Conservation (phyloP, 2,113 vertebrate genomes). For the Gymnobelideus leadbeateri region DNA sequence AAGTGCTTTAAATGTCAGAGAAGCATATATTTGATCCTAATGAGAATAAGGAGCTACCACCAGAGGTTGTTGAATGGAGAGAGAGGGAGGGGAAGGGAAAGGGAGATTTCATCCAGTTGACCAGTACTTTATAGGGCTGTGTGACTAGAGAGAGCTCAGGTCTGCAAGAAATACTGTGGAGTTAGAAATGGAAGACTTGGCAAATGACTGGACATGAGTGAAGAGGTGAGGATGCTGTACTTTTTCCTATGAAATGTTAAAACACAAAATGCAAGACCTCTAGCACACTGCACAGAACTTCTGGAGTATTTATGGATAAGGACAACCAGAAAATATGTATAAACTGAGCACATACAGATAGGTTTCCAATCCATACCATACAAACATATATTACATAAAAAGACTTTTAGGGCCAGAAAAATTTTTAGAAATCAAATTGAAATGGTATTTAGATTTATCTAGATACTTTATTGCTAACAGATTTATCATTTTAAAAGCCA, state of each 20-base stretch:
- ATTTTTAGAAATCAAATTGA: neutral
- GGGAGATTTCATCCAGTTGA: neutral
- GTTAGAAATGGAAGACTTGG: neutral
- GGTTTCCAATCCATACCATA: neutral
- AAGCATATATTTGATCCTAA: neutral
- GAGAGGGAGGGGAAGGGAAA: neutral
- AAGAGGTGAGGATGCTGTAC: neutral
- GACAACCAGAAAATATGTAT: neutral
- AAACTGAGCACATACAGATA: neutral
- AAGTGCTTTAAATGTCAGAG: neutral
- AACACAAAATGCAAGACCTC: neutral
- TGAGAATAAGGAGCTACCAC: neutral
- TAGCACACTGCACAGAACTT: neutral
- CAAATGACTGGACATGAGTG: neutral
- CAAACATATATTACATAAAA: neutral
- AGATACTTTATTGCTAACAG: neutral
- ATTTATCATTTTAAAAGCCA: neutral
- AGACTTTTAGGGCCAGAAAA: neutral
- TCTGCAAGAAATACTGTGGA: neutral
- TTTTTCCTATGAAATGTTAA: neutral
- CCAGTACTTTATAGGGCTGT: neutral
- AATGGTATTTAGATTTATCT: neutral
- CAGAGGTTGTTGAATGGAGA: neutral
- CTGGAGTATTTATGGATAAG: neutral
- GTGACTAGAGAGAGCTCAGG: neutral